Evolutionary conservation across 2,888 invertebrate species (phyloP).

Genomic region (Parnassius smintheus): DNA sequence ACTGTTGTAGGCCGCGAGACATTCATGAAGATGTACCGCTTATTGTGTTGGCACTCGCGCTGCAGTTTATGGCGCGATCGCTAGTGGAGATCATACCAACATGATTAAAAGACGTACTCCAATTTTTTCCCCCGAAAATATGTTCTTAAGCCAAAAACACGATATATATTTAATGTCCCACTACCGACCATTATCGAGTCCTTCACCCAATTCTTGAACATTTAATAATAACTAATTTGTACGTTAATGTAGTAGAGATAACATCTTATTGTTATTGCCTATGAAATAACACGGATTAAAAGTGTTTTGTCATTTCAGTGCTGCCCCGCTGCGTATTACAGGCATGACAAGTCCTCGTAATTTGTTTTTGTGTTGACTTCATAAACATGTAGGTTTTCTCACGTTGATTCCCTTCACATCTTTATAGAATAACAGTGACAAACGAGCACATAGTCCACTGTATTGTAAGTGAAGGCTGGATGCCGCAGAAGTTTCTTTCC

Average conservation of each 20-base stretch:
- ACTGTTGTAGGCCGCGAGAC: background rate
- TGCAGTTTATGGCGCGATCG: constrained; percentile 7
- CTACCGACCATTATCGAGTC: constrained; percentile 10
- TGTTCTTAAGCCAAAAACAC: constrained; percentile 17
- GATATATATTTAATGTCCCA: constrained; percentile 15
- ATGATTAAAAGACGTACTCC: constrained; percentile 19
- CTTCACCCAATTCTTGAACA: constrained; percentile 12
- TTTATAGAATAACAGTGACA: too few relatives aligned
- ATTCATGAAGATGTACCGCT: constrained; percentile 22
- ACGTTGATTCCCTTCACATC: too few relatives aligned
- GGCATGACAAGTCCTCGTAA: too few relatives aligned
- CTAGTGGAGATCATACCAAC: constrained; percentile 7
- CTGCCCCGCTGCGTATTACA: too few relatives aligned
- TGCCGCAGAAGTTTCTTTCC: constrained; percentile 93
- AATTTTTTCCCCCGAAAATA: constrained; percentile 16
- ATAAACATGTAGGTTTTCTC: too few relatives aligned
- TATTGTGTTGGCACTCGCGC: constrained; percentile 17
- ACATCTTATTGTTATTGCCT: too few relatives aligned
- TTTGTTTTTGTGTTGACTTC: too few relatives aligned
- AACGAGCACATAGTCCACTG: too few relatives aligned
- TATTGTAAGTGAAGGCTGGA: constrained; percentile 79
- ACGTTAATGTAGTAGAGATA: background rate
- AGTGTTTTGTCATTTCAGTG: too few relatives aligned
- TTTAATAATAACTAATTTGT: constrained; percentile 4
- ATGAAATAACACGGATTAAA: too few relatives aligned